A percentile compares a stretch with the other conserved stretches of the same genome.
phyloP scores from a whole-genome alignment of 2,888 invertebrate species.

The Cyclophora punctaria region DNA sequence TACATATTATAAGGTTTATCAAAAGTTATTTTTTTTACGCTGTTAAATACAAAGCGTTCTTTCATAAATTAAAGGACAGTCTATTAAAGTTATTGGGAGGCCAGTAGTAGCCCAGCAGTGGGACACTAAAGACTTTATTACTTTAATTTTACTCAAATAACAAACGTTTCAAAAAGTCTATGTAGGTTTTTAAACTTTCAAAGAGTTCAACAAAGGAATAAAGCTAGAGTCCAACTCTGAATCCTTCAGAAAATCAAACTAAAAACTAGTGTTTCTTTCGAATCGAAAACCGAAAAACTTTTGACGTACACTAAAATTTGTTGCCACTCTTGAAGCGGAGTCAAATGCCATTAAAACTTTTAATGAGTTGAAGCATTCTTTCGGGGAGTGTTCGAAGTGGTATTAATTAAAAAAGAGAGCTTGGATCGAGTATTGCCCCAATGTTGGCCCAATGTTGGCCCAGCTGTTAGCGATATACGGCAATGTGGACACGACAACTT shows the following conservation, averaged over 20 bases:
- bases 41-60: too few relatives aligned
- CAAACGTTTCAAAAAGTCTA: too few relatives aligned
- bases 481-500: slow-evolving; percentile 18
- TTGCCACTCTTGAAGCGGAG: slow-evolving; percentile 54
- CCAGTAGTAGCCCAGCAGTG: too few relatives aligned
- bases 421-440: slow-evolving; percentile 43
- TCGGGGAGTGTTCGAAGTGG: slow-evolving; percentile 66
- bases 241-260: slow-evolving; percentile 4
- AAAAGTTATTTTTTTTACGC: too few relatives aligned
- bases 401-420: slow-evolving; percentile 72
- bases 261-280: slow-evolving; percentile 33
- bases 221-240: slow-evolving; percentile 4
- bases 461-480: slow-evolving; percentile 33
- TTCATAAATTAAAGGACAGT: too few relatives aligned
- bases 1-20: too few relatives aligned
- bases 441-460: slow-evolving; percentile 31
- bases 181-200: too few relatives aligned
- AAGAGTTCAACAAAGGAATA: too few relatives aligned
- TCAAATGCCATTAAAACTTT: slow-evolving; percentile 73
- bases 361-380: slow-evolving; percentile 73
- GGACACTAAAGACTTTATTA: too few relatives aligned
- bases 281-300: slow-evolving; percentile 45
- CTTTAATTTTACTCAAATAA: too few relatives aligned
- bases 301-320: slow-evolving; percentile 56
- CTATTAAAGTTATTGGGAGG: too few relatives aligned